phyloP scores from a whole-genome alignment of 2,888 invertebrate species.

The Ganaspis brasiliensis region DNA sequence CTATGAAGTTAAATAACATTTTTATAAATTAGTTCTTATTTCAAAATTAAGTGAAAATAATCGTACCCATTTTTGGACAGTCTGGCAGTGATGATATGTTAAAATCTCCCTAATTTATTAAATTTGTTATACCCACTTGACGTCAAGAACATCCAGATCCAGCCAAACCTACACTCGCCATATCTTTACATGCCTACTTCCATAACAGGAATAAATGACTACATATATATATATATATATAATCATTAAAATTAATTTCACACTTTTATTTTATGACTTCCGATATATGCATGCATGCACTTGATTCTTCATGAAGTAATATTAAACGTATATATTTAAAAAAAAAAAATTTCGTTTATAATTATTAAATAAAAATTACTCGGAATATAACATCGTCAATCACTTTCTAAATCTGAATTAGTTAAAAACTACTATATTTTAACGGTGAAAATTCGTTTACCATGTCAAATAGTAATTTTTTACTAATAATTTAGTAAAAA shows the following conservation, averaged over 20 bases:
- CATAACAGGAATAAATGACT: neutral
- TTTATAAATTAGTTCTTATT: no score
- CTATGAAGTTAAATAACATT: no score
- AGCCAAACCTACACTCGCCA: slow-evolving; percentile 9
- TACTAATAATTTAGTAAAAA: no score
- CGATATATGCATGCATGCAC: neutral
- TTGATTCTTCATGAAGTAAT: neutral
- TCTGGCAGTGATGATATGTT: neutral
- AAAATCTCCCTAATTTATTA: neutral
- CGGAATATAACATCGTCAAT: no score
- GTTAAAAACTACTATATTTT: no score
- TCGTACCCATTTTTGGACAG: slow-evolving; percentile 16
- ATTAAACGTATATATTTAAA: no score
- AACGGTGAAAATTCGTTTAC: no score
- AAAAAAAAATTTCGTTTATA: neutral
- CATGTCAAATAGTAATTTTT: no score
- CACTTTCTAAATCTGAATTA: no score
- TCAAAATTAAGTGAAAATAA: neutral
- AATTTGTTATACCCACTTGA: slow-evolving; percentile 4
- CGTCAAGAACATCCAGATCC: neutral
- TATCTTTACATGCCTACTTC: neutral
- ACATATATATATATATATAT: no score
- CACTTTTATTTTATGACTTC: neutral
- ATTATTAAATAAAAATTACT: no score
- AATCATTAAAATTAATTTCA: slow-evolving; percentile 7